Evolutionary conservation across 1,140 invertebrate species (phyloP), one percentile per base, ranked within the genome.

Genomic region (Fragariocoptes setiger): DNA sequence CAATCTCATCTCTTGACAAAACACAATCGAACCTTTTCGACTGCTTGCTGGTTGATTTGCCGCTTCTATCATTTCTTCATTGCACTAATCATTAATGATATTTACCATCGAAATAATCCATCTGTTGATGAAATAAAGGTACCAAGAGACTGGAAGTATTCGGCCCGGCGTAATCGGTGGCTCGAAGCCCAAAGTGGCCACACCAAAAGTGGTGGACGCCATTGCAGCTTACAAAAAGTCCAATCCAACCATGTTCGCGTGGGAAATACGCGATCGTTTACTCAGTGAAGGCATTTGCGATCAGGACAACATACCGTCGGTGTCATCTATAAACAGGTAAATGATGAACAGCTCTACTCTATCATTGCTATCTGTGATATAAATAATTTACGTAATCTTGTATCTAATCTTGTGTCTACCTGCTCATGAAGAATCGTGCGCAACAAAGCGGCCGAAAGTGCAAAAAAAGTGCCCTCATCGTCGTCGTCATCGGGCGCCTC

Each of bases 241-340:
- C 58, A 95, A 97, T 61, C 90, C 90, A 0, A 97, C 88, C 15
- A 95, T 97, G 86, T 97, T 97, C 58, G 90, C 90, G 2, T 97
- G 90, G 90, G 90, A 99, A 60, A 99, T 97, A 52, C 64, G 90
- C 25, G 88, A 97, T 61, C 68, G 85, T 59, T 68, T 99, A 48
- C 66, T 97, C 41, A 73, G 82, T 2, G 90, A 97, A 56, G 77
- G 76, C 21, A 85, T 97, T 52, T 97, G 90, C 60, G 85, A 83
- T 41, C 79, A 88, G 57, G 90, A 95, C 58, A 95, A 92, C 61
- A 88, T 95, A 47, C 90, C 90, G 53, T 88, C 79, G 52, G 90
- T 99, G 44, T 90, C 82, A 48, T 94, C 85, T 48, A 97, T 99
- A 52, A 97, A 97, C 63, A 77, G 90, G 83, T 92, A 63, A 72